Base-by-base conservation (phyloP, 1,140 invertebrate species). In the Cydia amplana region DNA sequence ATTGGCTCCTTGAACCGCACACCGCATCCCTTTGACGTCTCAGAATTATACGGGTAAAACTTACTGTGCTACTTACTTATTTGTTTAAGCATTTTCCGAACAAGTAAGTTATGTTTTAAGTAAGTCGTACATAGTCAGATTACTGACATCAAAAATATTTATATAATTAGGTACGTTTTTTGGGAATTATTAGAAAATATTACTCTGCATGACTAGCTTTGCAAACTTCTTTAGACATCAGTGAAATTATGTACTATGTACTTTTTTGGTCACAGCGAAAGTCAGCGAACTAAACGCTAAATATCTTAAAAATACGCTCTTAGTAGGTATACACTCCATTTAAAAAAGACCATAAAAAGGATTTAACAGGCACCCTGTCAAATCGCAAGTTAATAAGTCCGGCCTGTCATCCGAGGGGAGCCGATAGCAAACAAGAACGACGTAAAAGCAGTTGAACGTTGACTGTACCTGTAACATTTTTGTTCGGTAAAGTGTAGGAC, bases 371-470 rank as follows among this genome's bases (percentile, higher is more conserved):
- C 64, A 74, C 78, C 76, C 75, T 79, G 70, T 75, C 80, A 78
- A 83, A 85, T 85, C 73, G 75, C 63, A 78, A 83, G 67, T 82
- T 82, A 84, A 79, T 82, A 83, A 83, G 74, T 82, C 16, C 65
- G 74, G 80, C 16, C 65, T 76, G 77, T 43, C n/a, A 36, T 36
- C 32, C n/a, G 7, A 10, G 65, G 65, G 65, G 65, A 36, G 28
- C 65, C 0, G 18, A 23, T 10, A 0, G 9, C 7, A 60, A 60
- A 60, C 55, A 23, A 60, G 1, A 60, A 60, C 7, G 55, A 20
- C 55, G 55, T 60, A 60, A 60, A 7, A 2, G 18, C 55, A 20
- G 20, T 60, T 60, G 9, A n/a, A 23, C 3, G 9, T 10, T 60
- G 9, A 12, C 10, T 14, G 55, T 79, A 78, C 81, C 77, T 80